These are phyloP conservation scores for Garrulus glandarius DNA, from an alignment of 2,797 vertebrate genomes.

Conservation along the genomic window DNA sequence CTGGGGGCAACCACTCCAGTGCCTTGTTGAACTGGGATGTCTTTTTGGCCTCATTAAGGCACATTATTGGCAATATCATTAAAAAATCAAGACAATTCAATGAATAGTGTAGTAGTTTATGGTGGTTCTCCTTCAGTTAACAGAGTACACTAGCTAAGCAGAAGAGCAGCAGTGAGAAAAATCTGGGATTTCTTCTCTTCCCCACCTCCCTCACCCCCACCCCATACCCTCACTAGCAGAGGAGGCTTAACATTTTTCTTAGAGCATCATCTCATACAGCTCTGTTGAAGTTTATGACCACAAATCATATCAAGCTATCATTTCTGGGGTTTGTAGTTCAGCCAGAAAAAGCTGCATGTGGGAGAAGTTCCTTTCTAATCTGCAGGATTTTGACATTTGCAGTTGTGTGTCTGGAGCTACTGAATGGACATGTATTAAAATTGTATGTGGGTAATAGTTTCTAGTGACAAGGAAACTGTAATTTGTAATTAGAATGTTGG, in stretches of 20 bases:
- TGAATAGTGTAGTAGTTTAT: not conserved
- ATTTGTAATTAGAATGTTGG: not conserved
- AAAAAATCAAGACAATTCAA: not conserved
- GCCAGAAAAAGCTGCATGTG: conserved; percentile 37
- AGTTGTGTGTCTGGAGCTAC: not conserved
- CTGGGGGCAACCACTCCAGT: not conserved
- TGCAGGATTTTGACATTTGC: conserved; percentile 19
- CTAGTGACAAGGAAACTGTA: not conserved
- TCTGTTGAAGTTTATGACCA: conserved; percentile 17
- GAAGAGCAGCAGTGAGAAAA: not conserved
- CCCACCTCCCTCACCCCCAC: not conserved
- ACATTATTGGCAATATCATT: not conserved
- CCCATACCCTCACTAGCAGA: not conserved
- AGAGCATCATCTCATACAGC: not conserved
- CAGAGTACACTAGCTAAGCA: not conserved
- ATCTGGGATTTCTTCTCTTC: not conserved
- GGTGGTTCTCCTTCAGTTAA: not conserved
- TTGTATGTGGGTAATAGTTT: not conserved
- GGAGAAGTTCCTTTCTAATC: not conserved
- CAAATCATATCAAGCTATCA: conserved; percentile 13
- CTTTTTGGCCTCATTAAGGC: not conserved
- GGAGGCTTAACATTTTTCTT: not conserved
- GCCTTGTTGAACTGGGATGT: not conserved
- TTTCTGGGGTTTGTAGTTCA: conserved; percentile 21
- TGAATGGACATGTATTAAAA: not conserved